Evolutionary conservation across 1,140 invertebrate species (phyloP), one percentile per base, ranked within the genome.

Genomic region (Musca vetustissima): DNA sequence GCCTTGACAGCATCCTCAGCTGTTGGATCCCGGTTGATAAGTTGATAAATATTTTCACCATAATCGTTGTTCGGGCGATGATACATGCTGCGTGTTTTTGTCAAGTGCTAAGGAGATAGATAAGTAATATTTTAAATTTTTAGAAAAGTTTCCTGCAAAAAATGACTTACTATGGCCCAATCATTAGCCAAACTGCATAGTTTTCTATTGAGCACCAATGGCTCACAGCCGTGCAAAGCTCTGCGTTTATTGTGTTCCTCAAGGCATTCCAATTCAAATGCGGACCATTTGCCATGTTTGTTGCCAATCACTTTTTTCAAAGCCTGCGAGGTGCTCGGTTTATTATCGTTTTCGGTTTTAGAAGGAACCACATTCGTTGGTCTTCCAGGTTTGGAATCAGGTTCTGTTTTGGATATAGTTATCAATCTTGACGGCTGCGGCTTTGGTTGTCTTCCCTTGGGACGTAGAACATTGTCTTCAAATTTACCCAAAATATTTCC

Each of bases 31-130:
- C 68, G 78, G n/a, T 89, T 89, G 66, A 88, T 89, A 6, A 89
- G 87, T 80, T 91, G 88, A 75, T 90, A 94, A 67, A 94, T 88
- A 79, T 94, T 95, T 78, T 94, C 93, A 1, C 93, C 92, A 79
- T 93, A 93, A 22, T 89, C 87, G 69, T 86, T 87, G 72, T 91
- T 88, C 22, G 88, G 86, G 32, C 93, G 89, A 78, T 96, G 94
- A 53, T 74, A 53, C 17, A 70, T 17, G 43, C 49, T 21, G 13
- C 47, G 21, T 1, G n/a, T 32, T 21, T 21, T 55, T 11, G 69
- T 65, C 47, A 70, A 36, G 22, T 64, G 24, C 69, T 70, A 14
- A 15, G n/a, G n/a, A 48, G 19, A 66, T 17, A 8, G 1, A 25
- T 15, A n/a, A 57, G 14, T 25, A 13, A 57, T 13, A 25, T 2